Evolutionary conservation across 1,140 invertebrate genomes (phyloP).

Genomic region (Eriosoma lanigerum): DNA sequence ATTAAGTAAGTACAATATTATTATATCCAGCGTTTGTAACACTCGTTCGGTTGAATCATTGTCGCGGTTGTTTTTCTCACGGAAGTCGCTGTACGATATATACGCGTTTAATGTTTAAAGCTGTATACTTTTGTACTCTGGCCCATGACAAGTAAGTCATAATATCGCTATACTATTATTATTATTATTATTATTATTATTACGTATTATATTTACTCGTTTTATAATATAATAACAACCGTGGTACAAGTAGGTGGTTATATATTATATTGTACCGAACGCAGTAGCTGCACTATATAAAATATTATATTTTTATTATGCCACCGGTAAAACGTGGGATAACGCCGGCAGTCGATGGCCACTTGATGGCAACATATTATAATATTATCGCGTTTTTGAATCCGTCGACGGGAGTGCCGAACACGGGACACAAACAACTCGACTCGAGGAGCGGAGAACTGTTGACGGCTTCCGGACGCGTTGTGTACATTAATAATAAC

Average conservation of each 20-base stretch:
- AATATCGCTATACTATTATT: no score
- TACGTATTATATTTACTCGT: background rate
- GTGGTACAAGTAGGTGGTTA: background rate
- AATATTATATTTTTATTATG: background rate
- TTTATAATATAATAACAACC: background rate
- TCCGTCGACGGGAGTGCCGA: constrained; percentile 30
- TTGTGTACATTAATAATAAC: background rate
- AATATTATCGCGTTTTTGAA: constrained; percentile 8
- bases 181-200: background rate
- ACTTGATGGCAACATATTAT: constrained; percentile 38
- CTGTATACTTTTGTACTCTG: background rate
- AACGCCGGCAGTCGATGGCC: constrained; percentile 44
- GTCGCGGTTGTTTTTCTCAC: constrained; percentile 17
- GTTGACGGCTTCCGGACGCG: constrained; percentile 44
- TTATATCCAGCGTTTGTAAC: background rate
- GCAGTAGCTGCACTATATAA: background rate
- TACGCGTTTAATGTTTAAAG: background rate
- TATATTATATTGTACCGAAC: background rate
- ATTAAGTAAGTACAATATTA: no score
- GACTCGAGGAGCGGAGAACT: background rate
- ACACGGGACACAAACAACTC: background rate
- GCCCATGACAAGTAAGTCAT: background rate
- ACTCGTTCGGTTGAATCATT: no score
- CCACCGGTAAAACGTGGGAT: constrained; percentile 13
- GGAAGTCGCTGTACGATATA: background rate